Conservation (phyloP, 2,113 vertebrate genomes). For the Podarcis cretensis region DNA sequence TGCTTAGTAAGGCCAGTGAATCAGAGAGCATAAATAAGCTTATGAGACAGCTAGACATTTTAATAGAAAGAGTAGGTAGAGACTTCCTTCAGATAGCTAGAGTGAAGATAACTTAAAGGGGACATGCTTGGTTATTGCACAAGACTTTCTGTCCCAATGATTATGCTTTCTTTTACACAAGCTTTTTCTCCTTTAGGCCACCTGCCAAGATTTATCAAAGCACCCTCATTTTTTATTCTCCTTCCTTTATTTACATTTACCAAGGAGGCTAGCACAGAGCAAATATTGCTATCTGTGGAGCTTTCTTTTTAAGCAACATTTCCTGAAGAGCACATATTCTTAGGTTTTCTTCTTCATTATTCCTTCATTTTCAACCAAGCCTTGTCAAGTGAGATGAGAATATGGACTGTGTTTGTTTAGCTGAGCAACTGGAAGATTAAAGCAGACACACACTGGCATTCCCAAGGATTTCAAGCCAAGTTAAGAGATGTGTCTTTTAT, state of each 20-base stretch:
- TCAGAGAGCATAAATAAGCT: constrained; percentile 44
- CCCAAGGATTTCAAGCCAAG: background rate
- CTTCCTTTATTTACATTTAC: constrained; percentile 17
- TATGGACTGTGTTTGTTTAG: background rate
- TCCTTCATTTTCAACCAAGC: constrained; percentile 22
- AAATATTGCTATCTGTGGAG: background rate
- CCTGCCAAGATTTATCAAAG: constrained; percentile 17
- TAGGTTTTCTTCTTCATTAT: background rate
- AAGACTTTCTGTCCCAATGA: constrained; percentile 8
- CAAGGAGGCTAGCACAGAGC: background rate
- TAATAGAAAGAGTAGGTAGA: constrained; percentile 21
- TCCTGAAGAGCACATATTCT: constrained; percentile 4
- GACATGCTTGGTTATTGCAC: background rate
- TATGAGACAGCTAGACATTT: constrained; percentile 42
- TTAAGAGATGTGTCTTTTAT: background rate
- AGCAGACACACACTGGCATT: background rate
- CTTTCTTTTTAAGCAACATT: background rate
- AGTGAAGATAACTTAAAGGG: constrained; percentile 26
- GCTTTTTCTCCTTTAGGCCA: background rate
- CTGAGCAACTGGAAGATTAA: background rate
- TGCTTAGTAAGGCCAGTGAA: constrained; percentile 34
- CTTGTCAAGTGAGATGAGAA: background rate
- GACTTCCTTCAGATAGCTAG: constrained; percentile 3
- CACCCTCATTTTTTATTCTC: constrained; percentile 4
- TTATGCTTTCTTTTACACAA: background rate